These are phyloP conservation scores for Trichonephila inaurata DNA, from an alignment of 1,140 invertebrate genomes.

Conservation along the genomic window DNA sequence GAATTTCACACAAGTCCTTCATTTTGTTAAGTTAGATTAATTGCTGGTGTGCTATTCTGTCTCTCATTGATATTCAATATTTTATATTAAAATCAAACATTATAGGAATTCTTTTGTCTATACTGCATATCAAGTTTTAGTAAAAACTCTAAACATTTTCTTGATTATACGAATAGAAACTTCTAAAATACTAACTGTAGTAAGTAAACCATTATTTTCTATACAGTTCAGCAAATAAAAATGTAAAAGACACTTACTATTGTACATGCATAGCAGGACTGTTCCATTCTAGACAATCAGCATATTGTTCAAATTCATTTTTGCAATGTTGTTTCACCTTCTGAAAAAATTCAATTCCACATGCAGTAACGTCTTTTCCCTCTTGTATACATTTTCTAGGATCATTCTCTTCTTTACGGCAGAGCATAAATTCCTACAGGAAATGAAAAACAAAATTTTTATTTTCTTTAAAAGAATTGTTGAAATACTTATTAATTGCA, in stretches of 20 bases:
- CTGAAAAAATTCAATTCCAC: constrained; percentile 93
- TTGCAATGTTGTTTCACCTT: constrained; percentile 92
- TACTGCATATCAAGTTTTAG: too few species aligned
- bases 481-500: too few species aligned
- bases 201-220: background rate
- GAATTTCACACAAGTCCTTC: too few species aligned
- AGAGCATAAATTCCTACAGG: constrained; percentile 95
- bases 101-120: too few species aligned
- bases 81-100: too few species aligned
- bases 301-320: constrained; percentile 92
- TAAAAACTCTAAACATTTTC: background rate
- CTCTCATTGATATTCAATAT: too few species aligned
- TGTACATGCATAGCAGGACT: constrained; percentile 85
- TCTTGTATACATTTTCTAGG: constrained; percentile 93
- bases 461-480: too few species aligned
- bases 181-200: too few species aligned
- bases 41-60: background rate
- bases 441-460: background rate
- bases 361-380: constrained; percentile 94
- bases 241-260: constrained; percentile 80
- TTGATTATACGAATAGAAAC: too few species aligned
- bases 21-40: background rate
- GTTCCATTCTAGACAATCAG: constrained; percentile 91
- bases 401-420: constrained; percentile 90
- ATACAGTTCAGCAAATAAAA: background rate